These are phyloP conservation scores for Ganaspis sp. DNA, from an alignment of 1,140 invertebrate species.

Conservation along the genomic window DNA sequence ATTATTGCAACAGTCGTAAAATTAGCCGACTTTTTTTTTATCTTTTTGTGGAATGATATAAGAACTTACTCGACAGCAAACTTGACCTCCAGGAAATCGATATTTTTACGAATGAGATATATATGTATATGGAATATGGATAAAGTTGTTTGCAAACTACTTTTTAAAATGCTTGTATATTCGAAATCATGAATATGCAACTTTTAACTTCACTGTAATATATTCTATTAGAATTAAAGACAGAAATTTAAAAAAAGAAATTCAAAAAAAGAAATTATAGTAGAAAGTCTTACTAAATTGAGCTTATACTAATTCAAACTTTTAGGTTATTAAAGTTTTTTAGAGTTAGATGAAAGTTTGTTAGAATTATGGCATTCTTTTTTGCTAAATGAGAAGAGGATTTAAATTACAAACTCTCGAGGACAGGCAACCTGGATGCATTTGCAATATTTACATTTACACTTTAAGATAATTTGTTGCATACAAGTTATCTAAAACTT, in stretches of 20 bases:
- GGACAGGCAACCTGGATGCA: not conserved
- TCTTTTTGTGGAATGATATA: constrained; percentile 9
- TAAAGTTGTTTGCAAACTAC: not conserved
- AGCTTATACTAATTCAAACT: too few species aligned
- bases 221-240: not conserved
- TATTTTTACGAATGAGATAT: constrained; percentile 17
- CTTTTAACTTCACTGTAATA: not conserved
- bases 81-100: constrained; percentile 8
- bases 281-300: too few species aligned
- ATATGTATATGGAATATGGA: constrained; percentile 16
- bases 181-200: not conserved
- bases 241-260: too few species aligned
- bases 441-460: not conserved
- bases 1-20: not conserved
- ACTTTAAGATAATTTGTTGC: constrained; percentile 6
- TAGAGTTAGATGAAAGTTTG: not conserved
- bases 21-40: constrained; percentile 4
- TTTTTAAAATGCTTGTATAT: not conserved
- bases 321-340: not conserved
- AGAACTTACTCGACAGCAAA: constrained; percentile 3
- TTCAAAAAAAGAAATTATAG: too few species aligned
- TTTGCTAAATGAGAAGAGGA: not conserved
- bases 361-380: not conserved
- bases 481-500: not conserved
- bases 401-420: not conserved